A percentile compares a stretch with the other conserved stretches of the same genome.
Evolutionary conservation across 64 coral and sea anemone species (phyloP).

Genomic region (Acropora tenuis): DNA sequence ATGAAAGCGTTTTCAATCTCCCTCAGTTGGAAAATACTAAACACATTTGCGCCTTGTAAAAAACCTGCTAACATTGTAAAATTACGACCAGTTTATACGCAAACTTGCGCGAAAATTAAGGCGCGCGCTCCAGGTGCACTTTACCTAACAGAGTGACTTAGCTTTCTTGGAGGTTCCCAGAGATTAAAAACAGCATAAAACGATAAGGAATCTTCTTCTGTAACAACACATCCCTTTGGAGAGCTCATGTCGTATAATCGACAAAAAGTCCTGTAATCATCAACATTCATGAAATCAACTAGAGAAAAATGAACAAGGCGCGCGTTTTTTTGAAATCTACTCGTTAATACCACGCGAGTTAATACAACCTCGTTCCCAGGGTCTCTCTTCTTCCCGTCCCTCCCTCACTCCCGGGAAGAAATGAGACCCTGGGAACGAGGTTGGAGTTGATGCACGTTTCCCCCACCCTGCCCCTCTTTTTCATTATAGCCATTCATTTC

Average conservation of each 20-base stretch:
- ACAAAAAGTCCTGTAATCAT: conserved; percentile 52
- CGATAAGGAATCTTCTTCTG: not conserved
- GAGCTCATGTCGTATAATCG: conserved; percentile 62
- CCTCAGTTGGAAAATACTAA: not conserved
- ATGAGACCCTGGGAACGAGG: too few relatives aligned
- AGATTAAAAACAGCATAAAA: conserved; percentile 64
- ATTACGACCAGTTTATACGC: too few relatives aligned
- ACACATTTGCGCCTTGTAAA: not conserved
- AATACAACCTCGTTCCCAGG: not conserved
- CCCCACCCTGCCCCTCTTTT: not conserved
- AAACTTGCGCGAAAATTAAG: too few relatives aligned
- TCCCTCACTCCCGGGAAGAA: too few relatives aligned
- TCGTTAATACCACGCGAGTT: not conserved
- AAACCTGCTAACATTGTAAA: too few relatives aligned
- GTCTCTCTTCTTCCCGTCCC: too few relatives aligned
- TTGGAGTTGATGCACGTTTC: not conserved
- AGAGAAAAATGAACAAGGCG: not conserved
- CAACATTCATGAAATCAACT: conserved; percentile 14
- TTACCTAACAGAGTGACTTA: conserved; percentile 22
- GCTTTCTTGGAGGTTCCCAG: conserved; percentile 48
- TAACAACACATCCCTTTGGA: not conserved
- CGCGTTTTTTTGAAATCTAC: conserved; percentile 10
- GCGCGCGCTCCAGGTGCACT: too few relatives aligned
- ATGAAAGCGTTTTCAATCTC: too few relatives aligned
- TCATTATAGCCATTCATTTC: not conserved